A percentile compares a stretch with the other conserved stretches of the same genome.
phyloP scores from a whole-genome alignment of 2,888 invertebrate genomes.

The Drosophila histrio region DNA sequence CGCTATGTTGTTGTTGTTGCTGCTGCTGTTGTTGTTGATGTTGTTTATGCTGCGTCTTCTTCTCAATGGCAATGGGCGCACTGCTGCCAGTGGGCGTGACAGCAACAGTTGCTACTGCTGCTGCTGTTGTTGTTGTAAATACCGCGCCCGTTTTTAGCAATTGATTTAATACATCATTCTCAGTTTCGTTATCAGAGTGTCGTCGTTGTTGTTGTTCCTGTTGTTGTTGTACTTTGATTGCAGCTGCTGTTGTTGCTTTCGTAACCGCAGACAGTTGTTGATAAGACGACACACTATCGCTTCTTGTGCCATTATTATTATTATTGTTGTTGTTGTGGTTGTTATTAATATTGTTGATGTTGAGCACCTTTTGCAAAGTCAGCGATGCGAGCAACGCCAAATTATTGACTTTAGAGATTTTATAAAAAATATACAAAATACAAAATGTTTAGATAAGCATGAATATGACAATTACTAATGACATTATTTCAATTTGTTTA shows the following conservation, averaged over 20 bases:
- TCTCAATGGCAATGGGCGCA: constrained; percentile 64
- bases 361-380: constrained; percentile 78
- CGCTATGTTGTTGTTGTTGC: constrained; percentile 42
- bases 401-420: constrained; percentile 69
- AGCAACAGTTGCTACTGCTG: constrained; percentile 27
- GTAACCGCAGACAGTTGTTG: constrained; percentile 41
- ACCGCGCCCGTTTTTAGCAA: constrained; percentile 64
- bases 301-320: constrained; percentile 30
- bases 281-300: constrained; percentile 44
- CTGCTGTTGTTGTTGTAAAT: constrained; percentile 46
- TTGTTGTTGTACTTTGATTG: constrained; percentile 31
- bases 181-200: constrained; percentile 62
- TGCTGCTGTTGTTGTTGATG: constrained; percentile 30
- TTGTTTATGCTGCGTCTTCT: constrained; percentile 41
- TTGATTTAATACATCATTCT: constrained; percentile 59
- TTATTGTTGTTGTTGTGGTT: constrained; percentile 31
- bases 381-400: constrained; percentile 77
- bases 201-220: constrained; percentile 50
- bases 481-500: not conserved
- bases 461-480: not conserved
- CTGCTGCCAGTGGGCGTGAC: constrained; percentile 35
- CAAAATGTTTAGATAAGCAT: constrained; percentile 3
- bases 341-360: constrained; percentile 73
- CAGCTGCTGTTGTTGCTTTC: constrained; percentile 37
- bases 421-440: constrained; percentile 14